phyloP scores from a whole-genome alignment of 2,797 vertebrate species.

The Carcharodon carcharias region DNA sequence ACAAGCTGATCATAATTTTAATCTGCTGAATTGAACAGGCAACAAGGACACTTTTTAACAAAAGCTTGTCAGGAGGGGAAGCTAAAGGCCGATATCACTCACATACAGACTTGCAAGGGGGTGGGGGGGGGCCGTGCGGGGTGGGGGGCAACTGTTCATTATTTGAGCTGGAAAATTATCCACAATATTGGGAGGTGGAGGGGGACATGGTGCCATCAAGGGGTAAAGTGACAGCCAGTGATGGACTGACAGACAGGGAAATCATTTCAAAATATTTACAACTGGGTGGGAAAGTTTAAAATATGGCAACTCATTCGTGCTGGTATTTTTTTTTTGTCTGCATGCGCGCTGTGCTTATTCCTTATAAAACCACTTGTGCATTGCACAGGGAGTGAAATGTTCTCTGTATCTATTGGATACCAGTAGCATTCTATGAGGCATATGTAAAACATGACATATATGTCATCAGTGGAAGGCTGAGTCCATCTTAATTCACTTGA shows the following conservation, averaged over 20 bases:
- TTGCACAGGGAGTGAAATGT: background rate
- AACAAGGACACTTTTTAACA: background rate
- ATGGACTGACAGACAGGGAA: too few relatives aligned
- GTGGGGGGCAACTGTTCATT: too few relatives aligned
- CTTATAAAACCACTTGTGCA: background rate
- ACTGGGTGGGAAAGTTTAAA: background rate
- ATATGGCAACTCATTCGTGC: background rate
- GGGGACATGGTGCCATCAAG: too few relatives aligned
- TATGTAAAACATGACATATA: background rate
- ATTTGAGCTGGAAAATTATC: too few relatives aligned
- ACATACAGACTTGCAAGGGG: too few relatives aligned
- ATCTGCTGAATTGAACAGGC: background rate
- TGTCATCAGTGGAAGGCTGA: background rate
- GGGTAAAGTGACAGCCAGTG: too few relatives aligned
- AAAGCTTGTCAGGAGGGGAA: background rate
- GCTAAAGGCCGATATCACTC: too few relatives aligned
- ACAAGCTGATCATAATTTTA: background rate
- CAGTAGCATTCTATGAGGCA: background rate
- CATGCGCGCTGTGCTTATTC: background rate
- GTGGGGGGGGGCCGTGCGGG: too few relatives aligned
- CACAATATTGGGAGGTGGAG: too few relatives aligned
- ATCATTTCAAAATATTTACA: background rate
- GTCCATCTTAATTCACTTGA: background rate
- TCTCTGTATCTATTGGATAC: background rate
- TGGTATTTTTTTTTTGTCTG: background rate